phyloP scores from a whole-genome alignment of 2,888 invertebrate genomes.

The Pantelozetes paolii region DNA sequence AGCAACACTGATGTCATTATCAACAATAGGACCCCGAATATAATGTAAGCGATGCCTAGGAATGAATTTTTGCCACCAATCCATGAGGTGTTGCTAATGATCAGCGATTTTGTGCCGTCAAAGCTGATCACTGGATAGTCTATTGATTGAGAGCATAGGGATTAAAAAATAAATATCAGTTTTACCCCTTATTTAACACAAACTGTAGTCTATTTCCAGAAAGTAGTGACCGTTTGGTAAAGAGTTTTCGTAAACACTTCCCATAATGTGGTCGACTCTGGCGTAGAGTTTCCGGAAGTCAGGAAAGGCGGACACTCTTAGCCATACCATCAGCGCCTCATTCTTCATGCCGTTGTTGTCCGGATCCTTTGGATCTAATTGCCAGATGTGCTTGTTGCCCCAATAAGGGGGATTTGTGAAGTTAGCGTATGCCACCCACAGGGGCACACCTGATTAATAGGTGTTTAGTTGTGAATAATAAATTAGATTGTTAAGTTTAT shows the following conservation, averaged over 20 bases:
- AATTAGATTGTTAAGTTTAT: no score
- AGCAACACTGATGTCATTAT: conserved; percentile 22
- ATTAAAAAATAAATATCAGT: neutral
- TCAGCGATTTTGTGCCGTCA: conserved; percentile 23
- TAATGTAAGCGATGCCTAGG: conserved; percentile 37
- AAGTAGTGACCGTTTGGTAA: conserved; percentile 38
- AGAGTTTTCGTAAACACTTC: neutral
- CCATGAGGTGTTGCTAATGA: conserved; percentile 38
- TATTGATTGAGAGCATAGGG: neutral
- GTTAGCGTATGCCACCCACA: conserved; percentile 12
- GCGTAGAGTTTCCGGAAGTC: conserved; percentile 40
- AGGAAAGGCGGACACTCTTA: conserved; percentile 37
- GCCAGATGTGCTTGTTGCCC: conserved; percentile 34
- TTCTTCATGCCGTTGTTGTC: conserved; percentile 38
- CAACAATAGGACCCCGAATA: conserved; percentile 19
- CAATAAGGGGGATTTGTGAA: conserved; percentile 41
- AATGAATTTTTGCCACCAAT: conserved; percentile 32
- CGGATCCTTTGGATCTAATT: conserved; percentile 35
- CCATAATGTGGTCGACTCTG: conserved; percentile 27
- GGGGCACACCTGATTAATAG: neutral
- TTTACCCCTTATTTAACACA: neutral
- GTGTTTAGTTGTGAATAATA: no score
- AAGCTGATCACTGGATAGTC: conserved; percentile 39
- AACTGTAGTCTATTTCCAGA: conserved; percentile 40
- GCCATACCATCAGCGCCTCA: conserved; percentile 42